Percentiles rank a stretch among this genome's conserved stretches.
Evolutionary conservation across 1,140 invertebrate species (phyloP).

Genomic region (Rhyzopertha dominica): DNA sequence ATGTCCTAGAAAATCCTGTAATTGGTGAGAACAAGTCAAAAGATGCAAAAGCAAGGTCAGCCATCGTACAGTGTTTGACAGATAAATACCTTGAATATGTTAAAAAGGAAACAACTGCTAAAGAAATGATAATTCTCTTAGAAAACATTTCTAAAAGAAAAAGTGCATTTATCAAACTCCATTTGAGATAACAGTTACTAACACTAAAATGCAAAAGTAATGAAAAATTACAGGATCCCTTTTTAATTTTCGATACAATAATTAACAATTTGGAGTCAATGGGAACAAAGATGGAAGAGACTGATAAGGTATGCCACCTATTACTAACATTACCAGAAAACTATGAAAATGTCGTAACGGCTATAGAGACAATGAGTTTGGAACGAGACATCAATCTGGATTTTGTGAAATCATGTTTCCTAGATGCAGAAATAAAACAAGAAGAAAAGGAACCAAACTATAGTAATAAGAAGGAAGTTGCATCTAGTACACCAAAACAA

Average conservation of each 20-base stretch:
- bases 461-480: no score
- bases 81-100: no score
- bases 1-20: no score
- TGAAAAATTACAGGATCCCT: constrained; percentile 4
- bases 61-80: no score
- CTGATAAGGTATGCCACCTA: constrained; percentile 14
- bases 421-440: constrained; percentile 7
- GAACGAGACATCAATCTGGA: constrained; percentile 5
- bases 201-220: constrained; percentile 3
- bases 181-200: constrained; percentile 4
- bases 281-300: constrained; percentile 9
- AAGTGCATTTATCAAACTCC: constrained; percentile 5
- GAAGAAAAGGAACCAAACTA: no score
- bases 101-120: no score
- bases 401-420: constrained; percentile 1
- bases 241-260: constrained; percentile 4
- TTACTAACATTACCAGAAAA: constrained; percentile 9
- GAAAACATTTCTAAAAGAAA: no score
- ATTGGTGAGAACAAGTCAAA: no score
- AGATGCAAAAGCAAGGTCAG: no score
- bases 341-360: constrained; percentile 6
- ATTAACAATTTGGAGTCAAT: no score
- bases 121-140: no score
- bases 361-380: constrained; percentile 2
- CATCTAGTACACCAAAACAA: no score